These are phyloP conservation scores for Melanostigma gelatinosum DNA, from an alignment of 2,113 vertebrate species.

Conservation along the genomic window DNA sequence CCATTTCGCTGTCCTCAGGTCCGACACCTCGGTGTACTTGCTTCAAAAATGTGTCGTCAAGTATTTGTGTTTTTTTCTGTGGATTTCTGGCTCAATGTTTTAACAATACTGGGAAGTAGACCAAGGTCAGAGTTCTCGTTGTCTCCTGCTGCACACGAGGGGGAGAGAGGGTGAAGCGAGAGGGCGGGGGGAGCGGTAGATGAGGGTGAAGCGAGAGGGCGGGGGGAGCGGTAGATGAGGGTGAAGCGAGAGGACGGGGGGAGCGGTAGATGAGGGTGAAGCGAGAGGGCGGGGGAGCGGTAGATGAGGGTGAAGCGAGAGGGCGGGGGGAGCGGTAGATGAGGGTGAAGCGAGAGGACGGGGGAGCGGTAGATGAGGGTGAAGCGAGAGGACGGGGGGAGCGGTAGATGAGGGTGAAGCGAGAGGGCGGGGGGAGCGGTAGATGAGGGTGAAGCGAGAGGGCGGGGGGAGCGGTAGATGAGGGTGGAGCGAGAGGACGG, in stretches of 20 bases:
- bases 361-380: neutral
- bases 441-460: neutral
- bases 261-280: neutral
- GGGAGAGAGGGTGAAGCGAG: conserved; percentile 6
- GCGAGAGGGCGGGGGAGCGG: no score
- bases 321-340: neutral
- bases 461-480: neutral
- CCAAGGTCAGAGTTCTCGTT: conserved; percentile 57
- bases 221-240: neutral
- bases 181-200: neutral
- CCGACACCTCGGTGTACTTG: neutral
- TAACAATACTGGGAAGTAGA: conserved; percentile 24
- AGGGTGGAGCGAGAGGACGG: neutral
- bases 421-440: no score
- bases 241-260: no score
- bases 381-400: no score
- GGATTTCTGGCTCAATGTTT: conserved; percentile 26
- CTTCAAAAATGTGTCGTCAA: neutral
- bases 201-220: neutral
- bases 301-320: neutral
- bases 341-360: neutral
- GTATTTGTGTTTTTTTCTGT: conserved; percentile 1
- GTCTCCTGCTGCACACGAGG: conserved; percentile 39
- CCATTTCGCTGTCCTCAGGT: no score
- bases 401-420: neutral